Conservation (phyloP, 1,140 invertebrate genomes). For the Eumaeus atala region DNA sequence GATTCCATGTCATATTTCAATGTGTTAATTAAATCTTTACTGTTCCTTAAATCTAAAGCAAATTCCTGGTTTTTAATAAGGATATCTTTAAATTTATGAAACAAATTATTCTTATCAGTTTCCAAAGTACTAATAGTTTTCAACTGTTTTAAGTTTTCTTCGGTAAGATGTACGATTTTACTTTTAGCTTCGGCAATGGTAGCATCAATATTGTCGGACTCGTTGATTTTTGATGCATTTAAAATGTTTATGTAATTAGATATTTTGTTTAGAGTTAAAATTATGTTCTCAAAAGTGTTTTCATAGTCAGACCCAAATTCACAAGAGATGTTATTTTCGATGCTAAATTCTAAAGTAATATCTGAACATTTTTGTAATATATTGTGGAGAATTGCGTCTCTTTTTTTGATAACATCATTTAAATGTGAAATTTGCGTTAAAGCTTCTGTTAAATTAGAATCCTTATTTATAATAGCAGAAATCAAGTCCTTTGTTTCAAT, state of each 20-base stretch:
- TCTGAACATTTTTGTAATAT: constrained; percentile 30
- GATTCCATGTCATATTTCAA: constrained; percentile 37
- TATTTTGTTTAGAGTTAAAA: constrained; percentile 37
- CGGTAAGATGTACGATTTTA: constrained; percentile 33
- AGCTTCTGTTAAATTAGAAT: constrained; percentile 16
- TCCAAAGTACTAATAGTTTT: constrained; percentile 32
- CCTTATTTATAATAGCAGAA: constrained; percentile 15
- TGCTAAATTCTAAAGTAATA: constrained; percentile 29
- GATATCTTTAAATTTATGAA: constrained; percentile 31
- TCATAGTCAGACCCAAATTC: constrained; percentile 22
- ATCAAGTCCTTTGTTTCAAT: constrained; percentile 24
- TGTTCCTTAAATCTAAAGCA: constrained; percentile 30
- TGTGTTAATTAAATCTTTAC: constrained; percentile 32
- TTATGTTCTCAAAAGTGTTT: constrained; percentile 27
- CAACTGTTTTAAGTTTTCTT: constrained; percentile 37
- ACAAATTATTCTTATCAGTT: constrained; percentile 29
- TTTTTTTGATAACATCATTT: constrained; percentile 23
- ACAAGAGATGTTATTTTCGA: constrained; percentile 28
- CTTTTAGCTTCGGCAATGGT: constrained; percentile 29
- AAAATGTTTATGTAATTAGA: constrained; percentile 26
- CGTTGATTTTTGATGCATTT: constrained; percentile 20
- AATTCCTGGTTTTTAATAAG: constrained; percentile 32
- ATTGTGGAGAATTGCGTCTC: constrained; percentile 21
- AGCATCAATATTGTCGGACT: constrained; percentile 25
- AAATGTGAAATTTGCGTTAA: constrained; percentile 10